Percentiles rank a stretch among this genome's conserved stretches.
phyloP scores from a whole-genome alignment of 1,140 invertebrate species.

The Belonocnema kinseyi region DNA sequence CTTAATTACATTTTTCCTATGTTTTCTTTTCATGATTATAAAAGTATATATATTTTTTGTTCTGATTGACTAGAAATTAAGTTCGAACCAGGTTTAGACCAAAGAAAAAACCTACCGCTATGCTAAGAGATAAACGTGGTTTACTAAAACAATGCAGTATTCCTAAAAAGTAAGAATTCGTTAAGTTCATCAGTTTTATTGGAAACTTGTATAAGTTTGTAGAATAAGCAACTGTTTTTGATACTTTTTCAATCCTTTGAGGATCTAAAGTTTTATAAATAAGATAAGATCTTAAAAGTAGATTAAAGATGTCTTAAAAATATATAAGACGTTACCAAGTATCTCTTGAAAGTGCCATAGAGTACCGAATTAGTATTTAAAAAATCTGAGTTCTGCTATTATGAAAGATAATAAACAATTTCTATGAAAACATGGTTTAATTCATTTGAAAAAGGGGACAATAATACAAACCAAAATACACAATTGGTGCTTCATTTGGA shows the following conservation, averaged over 20 bases:
- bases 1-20: not conserved
- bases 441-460: constrained; percentile 6
- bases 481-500: constrained; percentile 9
- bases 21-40: not conserved
- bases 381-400: not conserved
- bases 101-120: not conserved
- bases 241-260: too few species aligned
- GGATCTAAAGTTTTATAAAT: too few species aligned
- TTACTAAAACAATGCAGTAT: not conserved
- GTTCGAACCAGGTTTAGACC: not conserved
- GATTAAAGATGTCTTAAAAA: too few species aligned
- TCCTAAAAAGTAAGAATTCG: not conserved
- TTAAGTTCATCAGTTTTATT: too few species aligned
- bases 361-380: not conserved
- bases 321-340: too few species aligned
- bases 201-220: too few species aligned
- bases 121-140: not conserved
- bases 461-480: not conserved
- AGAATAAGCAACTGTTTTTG: too few species aligned
- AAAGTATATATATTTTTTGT: not conserved
- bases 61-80: not conserved
- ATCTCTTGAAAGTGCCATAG: not conserved
- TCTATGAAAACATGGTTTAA: constrained; percentile 3
- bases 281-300: too few species aligned
- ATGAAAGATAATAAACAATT: not conserved